These are phyloP conservation scores for Fregetta grallaria DNA, from an alignment of 2,113 vertebrate species.

Conservation along the genomic window DNA sequence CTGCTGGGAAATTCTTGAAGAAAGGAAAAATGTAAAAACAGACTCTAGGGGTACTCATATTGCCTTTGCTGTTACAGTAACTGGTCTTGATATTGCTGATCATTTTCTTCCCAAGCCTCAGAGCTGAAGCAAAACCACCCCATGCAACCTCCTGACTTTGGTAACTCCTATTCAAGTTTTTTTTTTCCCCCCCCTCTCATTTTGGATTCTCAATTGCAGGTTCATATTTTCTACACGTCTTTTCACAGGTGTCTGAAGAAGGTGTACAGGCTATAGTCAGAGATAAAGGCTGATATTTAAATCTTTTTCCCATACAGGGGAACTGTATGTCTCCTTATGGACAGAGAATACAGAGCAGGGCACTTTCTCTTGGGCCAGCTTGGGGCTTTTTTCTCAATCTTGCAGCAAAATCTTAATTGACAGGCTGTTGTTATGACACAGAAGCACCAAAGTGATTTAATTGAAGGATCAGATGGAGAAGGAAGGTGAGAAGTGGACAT, in stretches of 20 bases:
- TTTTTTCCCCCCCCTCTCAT: not conserved
- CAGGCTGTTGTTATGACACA: not conserved
- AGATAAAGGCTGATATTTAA: not conserved
- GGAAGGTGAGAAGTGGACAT: not conserved
- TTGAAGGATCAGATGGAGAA: not conserved
- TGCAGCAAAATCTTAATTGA: not conserved
- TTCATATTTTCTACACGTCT: not conserved
- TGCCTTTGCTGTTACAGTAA: not conserved
- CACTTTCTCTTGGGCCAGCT: not conserved
- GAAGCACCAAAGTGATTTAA: not conserved
- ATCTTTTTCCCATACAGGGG: not conserved
- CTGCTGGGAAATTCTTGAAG: not conserved
- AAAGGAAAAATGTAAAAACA: not conserved
- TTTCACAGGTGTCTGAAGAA: not conserved
- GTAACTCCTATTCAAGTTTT: not conserved
- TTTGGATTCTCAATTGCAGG: constrained; percentile 21
- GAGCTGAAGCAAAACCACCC: not conserved
- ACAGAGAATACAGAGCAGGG: not conserved
- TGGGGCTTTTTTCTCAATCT: not conserved
- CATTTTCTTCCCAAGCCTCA: not conserved
- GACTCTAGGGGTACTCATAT: not conserved
- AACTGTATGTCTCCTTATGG: not conserved
- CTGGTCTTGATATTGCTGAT: not conserved
- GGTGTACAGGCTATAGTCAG: not conserved
- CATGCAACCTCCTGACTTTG: not conserved